Evolutionary conservation across 1,140 invertebrate species (phyloP).

Genomic region (Solenopsis fugax): DNA sequence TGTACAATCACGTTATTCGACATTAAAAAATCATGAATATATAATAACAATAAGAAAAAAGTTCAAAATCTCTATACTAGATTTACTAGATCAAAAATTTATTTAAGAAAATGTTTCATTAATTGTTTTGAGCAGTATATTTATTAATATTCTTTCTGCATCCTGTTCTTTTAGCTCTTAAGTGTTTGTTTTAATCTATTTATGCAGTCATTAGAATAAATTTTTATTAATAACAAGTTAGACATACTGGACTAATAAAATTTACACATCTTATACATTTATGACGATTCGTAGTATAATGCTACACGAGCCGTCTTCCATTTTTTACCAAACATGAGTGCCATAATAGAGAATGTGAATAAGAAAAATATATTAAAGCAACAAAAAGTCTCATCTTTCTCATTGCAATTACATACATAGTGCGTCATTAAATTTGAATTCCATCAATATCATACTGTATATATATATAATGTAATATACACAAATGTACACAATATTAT

Average conservation of each 20-base stretch:
- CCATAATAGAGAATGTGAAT: slow-evolving; percentile 65
- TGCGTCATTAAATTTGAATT: slow-evolving; percentile 46
- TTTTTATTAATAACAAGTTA: slow-evolving; percentile 30
- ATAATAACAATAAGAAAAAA: neutral
- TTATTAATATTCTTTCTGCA: slow-evolving; percentile 47
- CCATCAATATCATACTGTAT: slow-evolving; percentile 31
- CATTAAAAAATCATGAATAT: neutral
- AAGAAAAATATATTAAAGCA: slow-evolving; percentile 30
- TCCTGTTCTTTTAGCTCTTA: slow-evolving; percentile 4
- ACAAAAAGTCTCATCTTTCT: slow-evolving; percentile 47
- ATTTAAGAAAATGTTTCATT: slow-evolving; percentile 4
- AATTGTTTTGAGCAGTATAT: slow-evolving; percentile 45
- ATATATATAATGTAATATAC: slow-evolving; percentile 8
- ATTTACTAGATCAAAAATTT: neutral
- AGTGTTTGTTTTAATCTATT: slow-evolving; percentile 55
- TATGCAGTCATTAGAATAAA: slow-evolving; percentile 51
- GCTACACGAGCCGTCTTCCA: slow-evolving; percentile 67
- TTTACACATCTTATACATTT: slow-evolving; percentile 50
- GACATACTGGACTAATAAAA: neutral
- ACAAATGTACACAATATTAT: neutral
- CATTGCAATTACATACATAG: slow-evolving; percentile 6
- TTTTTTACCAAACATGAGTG: slow-evolving; percentile 70
- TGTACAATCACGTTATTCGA: neutral
- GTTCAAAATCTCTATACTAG: neutral
- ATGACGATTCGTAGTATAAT: slow-evolving; percentile 37